phyloP scores from a whole-genome alignment of 2,888 invertebrate species.

The Mythimna ferrago region DNA sequence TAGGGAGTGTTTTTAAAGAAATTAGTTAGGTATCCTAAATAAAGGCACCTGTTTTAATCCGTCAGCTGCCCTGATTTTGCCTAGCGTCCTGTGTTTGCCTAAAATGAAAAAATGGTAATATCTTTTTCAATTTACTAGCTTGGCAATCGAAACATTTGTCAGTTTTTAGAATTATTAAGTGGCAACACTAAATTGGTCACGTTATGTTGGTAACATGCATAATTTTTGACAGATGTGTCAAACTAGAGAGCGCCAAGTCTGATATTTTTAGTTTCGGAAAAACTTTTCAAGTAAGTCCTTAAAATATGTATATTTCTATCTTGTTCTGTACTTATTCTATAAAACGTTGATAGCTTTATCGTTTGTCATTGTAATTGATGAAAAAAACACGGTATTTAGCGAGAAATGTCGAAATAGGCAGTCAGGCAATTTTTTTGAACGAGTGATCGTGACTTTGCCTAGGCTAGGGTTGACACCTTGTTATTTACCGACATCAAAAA shows the following conservation, averaged over 20 bases:
- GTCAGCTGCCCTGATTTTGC: not conserved
- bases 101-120: slow-evolving; percentile 1
- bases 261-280: not conserved
- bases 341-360: not conserved
- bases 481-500: not conserved
- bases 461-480: slow-evolving; percentile 7
- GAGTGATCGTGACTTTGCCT: not conserved
- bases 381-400: not conserved
- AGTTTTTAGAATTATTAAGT: not conserved
- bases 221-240: not conserved
- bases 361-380: not conserved
- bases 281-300: slow-evolving; percentile 5
- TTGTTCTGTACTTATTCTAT: not conserved
- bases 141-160: not conserved
- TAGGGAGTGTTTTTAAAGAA: too few relatives aligned
- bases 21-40: too few relatives aligned
- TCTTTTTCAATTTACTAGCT: slow-evolving; percentile 10
- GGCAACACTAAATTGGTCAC: not conserved
- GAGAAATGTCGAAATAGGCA: not conserved
- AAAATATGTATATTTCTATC: too few relatives aligned
- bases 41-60: not conserved
- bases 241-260: not conserved
- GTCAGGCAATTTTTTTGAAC: not conserved
- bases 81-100: not conserved
- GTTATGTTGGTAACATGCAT: slow-evolving; percentile 5